Evolutionary conservation across 2,113 vertebrate species (phyloP).

Genomic region (Dicentrarchus labrax): DNA sequence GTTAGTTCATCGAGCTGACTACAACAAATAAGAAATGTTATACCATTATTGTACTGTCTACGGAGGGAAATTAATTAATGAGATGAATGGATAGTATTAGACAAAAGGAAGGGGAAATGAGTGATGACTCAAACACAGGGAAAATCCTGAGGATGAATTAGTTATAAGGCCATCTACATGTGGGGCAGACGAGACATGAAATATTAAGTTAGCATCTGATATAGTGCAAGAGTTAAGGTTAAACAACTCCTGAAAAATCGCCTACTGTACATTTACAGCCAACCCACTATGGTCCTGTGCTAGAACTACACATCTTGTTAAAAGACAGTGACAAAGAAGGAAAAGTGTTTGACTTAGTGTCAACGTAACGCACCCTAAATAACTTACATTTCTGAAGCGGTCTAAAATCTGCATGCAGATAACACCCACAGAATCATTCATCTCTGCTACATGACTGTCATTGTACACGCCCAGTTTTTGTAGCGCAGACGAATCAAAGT

Average conservation of each 20-base stretch:
- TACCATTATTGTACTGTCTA: constrained; percentile 25
- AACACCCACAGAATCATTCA: constrained; percentile 53
- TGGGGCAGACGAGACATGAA: constrained; percentile 79
- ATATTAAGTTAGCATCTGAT: constrained; percentile 79
- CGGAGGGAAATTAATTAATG: constrained; percentile 33
- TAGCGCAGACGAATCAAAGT: constrained; percentile 58
- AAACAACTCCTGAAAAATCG: constrained; percentile 53
- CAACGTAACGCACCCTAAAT: constrained; percentile 9
- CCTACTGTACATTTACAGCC: constrained; percentile 26
- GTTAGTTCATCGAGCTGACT: constrained; percentile 45
- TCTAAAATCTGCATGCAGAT: constrained; percentile 69
- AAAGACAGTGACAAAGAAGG: constrained; percentile 4
- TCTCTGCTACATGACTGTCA: constrained; percentile 53
- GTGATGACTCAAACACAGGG: constrained; percentile 59
- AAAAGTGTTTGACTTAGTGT: constrained; percentile 54
- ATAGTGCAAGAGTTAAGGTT: constrained; percentile 62
- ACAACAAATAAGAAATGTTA: constrained; percentile 35
- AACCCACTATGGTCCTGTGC: constrained; percentile 3
- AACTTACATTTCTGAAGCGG: constrained; percentile 38
- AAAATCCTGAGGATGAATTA: constrained; percentile 81
- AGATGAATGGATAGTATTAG: constrained; percentile 21
- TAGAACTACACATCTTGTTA: constrained; percentile 15
- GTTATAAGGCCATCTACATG: constrained; percentile 80
- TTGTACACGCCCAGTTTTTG: constrained; percentile 76
- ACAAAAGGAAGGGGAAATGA: constrained; percentile 38